phyloP scores from a whole-genome alignment of 2,113 vertebrate genomes.

The Gnathonemus longibarbis region DNA sequence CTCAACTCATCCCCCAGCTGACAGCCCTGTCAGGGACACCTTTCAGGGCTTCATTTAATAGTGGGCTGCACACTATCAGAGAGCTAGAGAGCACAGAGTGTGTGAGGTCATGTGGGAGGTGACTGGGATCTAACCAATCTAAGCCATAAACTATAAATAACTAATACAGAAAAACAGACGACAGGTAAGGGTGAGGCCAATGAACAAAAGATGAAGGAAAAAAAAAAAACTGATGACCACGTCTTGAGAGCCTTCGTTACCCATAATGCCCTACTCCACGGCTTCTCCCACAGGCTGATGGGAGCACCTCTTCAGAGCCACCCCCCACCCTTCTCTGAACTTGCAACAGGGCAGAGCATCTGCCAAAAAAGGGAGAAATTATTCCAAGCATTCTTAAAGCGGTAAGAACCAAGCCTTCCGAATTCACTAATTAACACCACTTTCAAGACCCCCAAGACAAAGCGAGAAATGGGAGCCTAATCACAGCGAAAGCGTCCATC shows the following conservation, averaged over 20 bases:
- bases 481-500: slow-evolving; percentile 19
- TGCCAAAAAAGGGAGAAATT: slow-evolving; percentile 10
- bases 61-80: slow-evolving; percentile 62
- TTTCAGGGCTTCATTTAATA: slow-evolving; percentile 49
- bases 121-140: too few relatives aligned
- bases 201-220: not conserved
- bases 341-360: not conserved
- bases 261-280: not conserved
- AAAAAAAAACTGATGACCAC: not conserved
- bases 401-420: slow-evolving; percentile 10
- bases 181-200: not conserved
- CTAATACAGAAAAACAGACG: not conserved
- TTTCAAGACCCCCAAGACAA: slow-evolving; percentile 31
- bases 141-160: too few relatives aligned
- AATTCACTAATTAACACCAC: slow-evolving; percentile 47
- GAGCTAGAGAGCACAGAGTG: slow-evolving; percentile 53
- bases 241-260: not conserved
- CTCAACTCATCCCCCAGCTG: slow-evolving; percentile 46
- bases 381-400: slow-evolving; percentile 25
- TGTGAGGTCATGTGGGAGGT: too few relatives aligned
- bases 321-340: not conserved
- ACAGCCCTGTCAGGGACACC: slow-evolving; percentile 53
- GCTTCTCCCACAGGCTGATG: not conserved
- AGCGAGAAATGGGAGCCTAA: slow-evolving; percentile 8
- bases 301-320: not conserved